Conservation (phyloP, 2,888 invertebrate species). For the Craniophora ligustri region DNA sequence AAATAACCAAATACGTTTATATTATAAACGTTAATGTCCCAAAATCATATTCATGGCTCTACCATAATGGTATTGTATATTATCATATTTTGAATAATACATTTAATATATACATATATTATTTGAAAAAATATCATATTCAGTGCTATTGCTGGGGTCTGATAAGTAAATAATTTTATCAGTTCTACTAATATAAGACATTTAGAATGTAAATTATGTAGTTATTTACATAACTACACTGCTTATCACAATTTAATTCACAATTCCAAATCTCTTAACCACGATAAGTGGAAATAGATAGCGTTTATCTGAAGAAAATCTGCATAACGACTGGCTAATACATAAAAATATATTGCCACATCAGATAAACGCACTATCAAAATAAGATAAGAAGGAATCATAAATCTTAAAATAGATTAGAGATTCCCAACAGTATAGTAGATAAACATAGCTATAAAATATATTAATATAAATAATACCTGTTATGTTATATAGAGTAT, state of each 20-base stretch:
- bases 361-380: background rate
- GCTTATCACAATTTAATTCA: background rate
- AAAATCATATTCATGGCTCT: too few species aligned
- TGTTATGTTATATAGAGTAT: too few species aligned
- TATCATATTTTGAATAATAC: too few species aligned
- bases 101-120: too few species aligned
- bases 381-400: background rate
- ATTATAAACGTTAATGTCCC: too few species aligned
- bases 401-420: conserved; percentile 15
- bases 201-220: too few species aligned
- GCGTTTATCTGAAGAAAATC: conserved; percentile 2
- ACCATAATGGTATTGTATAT: too few species aligned
- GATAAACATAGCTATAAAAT: background rate
- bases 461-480: background rate
- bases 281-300: background rate
- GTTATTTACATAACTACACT: background rate
- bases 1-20: too few species aligned
- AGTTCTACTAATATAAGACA: too few species aligned
- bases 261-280: background rate
- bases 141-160: too few species aligned
- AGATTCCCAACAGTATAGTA: background rate
- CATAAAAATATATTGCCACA: background rate
- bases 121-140: too few species aligned
- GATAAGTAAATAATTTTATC: too few species aligned
- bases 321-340: background rate